phyloP scores from a whole-genome alignment of 2,888 invertebrate species.

The Podotricha telesiphe region DNA sequence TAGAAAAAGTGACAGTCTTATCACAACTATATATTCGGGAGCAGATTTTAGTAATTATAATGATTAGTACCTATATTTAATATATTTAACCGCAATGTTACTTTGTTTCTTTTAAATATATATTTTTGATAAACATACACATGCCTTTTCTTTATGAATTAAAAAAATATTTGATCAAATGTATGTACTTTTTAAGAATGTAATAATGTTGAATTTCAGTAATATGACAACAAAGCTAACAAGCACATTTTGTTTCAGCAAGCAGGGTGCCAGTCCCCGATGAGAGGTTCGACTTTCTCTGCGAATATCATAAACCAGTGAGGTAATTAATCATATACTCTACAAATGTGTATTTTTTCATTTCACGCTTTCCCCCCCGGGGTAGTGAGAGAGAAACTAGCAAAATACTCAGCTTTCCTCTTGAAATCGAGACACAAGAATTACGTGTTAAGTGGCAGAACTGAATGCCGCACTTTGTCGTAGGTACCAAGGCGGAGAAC shows the following conservation, averaged over 20 bases:
- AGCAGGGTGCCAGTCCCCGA: constrained; percentile 99
- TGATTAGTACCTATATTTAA: neutral
- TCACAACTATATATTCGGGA: constrained; percentile 35
- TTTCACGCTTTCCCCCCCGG: too few species aligned
- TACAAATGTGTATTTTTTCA: too few species aligned
- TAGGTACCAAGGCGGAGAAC: too few species aligned
- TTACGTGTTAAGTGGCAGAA: too few species aligned
- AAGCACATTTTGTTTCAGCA: constrained; percentile 68
- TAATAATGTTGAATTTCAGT: neutral
- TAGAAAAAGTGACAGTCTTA: constrained; percentile 47
- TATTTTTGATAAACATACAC: neutral
- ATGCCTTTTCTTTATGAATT: neutral
- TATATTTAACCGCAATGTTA: neutral
- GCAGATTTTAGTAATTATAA: constrained; percentile 3
- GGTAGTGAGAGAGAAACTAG: too few species aligned
- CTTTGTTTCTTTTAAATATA: neutral
- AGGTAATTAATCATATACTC: constrained; percentile 89
- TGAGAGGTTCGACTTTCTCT: constrained; percentile 95
- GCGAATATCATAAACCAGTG: constrained; percentile 95
- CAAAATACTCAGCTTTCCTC: too few species aligned
- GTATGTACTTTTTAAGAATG: neutral
- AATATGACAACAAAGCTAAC: constrained; percentile 45
- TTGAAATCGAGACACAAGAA: too few species aligned
- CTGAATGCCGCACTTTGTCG: too few species aligned
- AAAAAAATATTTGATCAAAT: neutral